Percentiles rank a stretch among this genome's conserved stretches.
Conservation (phyloP, 2,113 vertebrate species). For the Forbesichthys agassizii region DNA sequence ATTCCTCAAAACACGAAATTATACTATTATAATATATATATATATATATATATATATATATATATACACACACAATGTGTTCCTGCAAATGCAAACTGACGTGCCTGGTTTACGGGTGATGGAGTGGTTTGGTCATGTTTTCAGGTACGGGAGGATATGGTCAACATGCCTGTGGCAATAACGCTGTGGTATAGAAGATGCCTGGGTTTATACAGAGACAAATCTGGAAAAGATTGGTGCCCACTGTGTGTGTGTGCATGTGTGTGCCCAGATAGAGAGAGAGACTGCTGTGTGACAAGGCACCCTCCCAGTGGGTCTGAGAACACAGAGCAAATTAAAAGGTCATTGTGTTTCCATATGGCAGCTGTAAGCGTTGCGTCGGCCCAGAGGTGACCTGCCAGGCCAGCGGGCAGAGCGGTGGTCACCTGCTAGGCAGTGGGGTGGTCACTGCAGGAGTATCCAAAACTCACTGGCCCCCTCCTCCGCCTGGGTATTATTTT, state of each 20-base stretch:
- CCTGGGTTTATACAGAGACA: not conserved
- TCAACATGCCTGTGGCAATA: not conserved
- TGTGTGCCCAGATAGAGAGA: conserved; percentile 16
- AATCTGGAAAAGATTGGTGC: not conserved
- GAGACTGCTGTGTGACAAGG: conserved; percentile 39
- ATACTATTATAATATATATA: too few relatives aligned
- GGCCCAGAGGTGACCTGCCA: conserved; percentile 26
- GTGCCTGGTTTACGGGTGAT: too few relatives aligned
- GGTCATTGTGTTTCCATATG: conserved; percentile 53
- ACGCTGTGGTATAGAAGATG: not conserved
- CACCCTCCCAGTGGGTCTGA: conserved; percentile 26
- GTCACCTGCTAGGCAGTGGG: conserved; percentile 36
- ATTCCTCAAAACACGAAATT: too few relatives aligned
- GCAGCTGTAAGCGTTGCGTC: conserved; percentile 47
- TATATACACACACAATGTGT: too few relatives aligned
- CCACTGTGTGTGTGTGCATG: not conserved
- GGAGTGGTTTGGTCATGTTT: not conserved
- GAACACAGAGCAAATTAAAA: conserved; percentile 47
- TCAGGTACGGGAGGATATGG: too few relatives aligned
- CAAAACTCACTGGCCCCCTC: conserved; percentile 10
- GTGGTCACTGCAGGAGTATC: conserved; percentile 25
- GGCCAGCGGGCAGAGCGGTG: conserved; percentile 31
- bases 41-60: too few relatives aligned
- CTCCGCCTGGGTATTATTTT: not conserved
- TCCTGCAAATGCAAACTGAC: too few relatives aligned